Conservation (phyloP, 2,797 vertebrate species). For the Florisuga fusca region DNA sequence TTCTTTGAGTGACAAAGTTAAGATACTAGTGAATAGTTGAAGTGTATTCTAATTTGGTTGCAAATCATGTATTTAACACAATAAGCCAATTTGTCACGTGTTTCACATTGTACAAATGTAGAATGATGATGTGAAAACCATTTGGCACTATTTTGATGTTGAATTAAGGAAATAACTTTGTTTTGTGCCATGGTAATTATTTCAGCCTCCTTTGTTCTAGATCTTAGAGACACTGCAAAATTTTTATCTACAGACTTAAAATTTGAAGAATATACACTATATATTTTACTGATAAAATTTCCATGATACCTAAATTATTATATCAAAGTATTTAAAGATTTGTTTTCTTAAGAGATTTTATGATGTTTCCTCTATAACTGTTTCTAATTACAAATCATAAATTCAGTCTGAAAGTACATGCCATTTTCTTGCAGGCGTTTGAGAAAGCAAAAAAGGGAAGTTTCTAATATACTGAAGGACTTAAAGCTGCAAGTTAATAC, state of each 20-base stretch:
- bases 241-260: not conserved
- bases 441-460: conserved; percentile 68
- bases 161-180: not conserved
- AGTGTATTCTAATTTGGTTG: not conserved
- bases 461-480: conserved; percentile 76
- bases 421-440: conserved; percentile 73
- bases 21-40: not conserved
- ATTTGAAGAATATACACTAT: not conserved
- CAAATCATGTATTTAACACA: not conserved
- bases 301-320: not conserved
- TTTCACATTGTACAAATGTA: not conserved
- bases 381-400: not conserved
- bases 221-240: not conserved
- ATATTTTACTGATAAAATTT: not conserved
- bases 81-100: not conserved
- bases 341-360: not conserved
- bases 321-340: not conserved
- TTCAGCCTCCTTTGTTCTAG: not conserved
- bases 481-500: conserved; percentile 78
- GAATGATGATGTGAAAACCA: not conserved
- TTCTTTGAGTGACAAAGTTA: not conserved
- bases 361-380: not conserved
- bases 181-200: not conserved
- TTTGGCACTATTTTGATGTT: not conserved
- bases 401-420: not conserved